Base-by-base conservation (phyloP, 2,888 invertebrate genomes). In the Drosophila rellima region DNA sequence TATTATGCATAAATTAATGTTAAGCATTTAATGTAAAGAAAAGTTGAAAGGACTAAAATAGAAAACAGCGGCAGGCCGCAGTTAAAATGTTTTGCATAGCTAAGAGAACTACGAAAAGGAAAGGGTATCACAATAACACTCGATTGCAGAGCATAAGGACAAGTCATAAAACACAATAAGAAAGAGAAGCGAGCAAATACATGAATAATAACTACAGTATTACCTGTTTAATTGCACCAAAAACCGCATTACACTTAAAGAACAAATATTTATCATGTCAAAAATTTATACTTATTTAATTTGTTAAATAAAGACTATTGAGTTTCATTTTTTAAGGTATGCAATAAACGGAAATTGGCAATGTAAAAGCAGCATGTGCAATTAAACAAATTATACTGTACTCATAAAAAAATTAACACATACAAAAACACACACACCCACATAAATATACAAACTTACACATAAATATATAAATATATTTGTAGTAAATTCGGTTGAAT, bases 21-120 rank as follows among this genome's bases (percentile, higher is more conserved):
- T 69, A 88, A 83, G 86, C 80, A 78, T 80, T 80, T 73, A 72
- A 80, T 82, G 77, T 80, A 74, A 71, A 66, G 39, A 47, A 61
- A 44, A 17, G n/a, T 40, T 54, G 13, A 35, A 31, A 57, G 7
- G 0, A 31, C 3, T 18, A 42, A 8, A 13, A 13, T 11, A 47
- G 40, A 23, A 50, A 69, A 80, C 54, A 72, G 70, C 80, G 80
- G 78, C 83, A 69, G 70, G 83, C 83, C 80, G 86, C 68, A 66
- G 61, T 67, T 77, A 63, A 72, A 72, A 64, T 85, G 77, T 57
- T 74, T 63, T 79, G 75, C 68, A 78, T 55, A 62, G 64, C 61
- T 50, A 45, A 71, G 47, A 20, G 37, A 40, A 69, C 66, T 55
- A 29, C 42, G 11, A 15, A 13, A 15, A 15, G 13, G 40, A 60